phyloP scores from a whole-genome alignment of 23 tunicate genomes.

The Styela clava region DNA sequence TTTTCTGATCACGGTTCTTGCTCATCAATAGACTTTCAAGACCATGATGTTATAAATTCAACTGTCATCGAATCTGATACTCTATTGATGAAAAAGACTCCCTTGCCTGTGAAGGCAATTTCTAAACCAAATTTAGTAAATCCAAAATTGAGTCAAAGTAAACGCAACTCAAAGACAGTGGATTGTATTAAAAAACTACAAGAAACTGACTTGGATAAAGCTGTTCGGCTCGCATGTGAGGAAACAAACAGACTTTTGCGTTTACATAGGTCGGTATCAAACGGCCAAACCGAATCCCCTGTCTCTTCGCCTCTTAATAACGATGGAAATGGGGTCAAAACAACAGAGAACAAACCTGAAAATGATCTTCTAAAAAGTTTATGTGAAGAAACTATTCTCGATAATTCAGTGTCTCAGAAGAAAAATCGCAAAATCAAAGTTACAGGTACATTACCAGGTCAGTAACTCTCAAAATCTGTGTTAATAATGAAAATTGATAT shows the following conservation, averaged over 20 bases:
- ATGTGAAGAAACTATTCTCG: slow-evolving; percentile 6
- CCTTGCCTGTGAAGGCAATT: not conserved
- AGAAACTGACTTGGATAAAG: not conserved
- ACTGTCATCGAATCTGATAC: not conserved
- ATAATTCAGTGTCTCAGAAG: not conserved
- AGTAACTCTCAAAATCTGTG: no score
- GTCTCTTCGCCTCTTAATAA: not conserved
- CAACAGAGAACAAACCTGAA: not conserved
- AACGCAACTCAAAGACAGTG: not conserved
- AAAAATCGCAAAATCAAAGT: not conserved
- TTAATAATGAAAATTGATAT: no score
- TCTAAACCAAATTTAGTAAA: not conserved
- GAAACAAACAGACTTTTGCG: slow-evolving; percentile 4
- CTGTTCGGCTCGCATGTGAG: slow-evolving; percentile 5
- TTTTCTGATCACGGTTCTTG: not conserved
- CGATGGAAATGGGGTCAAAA: not conserved
- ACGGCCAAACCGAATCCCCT: not conserved
- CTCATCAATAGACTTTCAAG: not conserved
- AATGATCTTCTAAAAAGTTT: not conserved
- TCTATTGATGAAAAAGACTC: not conserved
- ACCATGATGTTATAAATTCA: not conserved
- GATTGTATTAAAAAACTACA: not conserved
- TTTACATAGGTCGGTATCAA: not conserved
- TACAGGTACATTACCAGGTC: not conserved
- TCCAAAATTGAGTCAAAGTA: not conserved